Base-by-base conservation (phyloP, 30 jellyfish, hydroid and myxozoan genomes). In the Hydractinia symbiolongicarpus region DNA sequence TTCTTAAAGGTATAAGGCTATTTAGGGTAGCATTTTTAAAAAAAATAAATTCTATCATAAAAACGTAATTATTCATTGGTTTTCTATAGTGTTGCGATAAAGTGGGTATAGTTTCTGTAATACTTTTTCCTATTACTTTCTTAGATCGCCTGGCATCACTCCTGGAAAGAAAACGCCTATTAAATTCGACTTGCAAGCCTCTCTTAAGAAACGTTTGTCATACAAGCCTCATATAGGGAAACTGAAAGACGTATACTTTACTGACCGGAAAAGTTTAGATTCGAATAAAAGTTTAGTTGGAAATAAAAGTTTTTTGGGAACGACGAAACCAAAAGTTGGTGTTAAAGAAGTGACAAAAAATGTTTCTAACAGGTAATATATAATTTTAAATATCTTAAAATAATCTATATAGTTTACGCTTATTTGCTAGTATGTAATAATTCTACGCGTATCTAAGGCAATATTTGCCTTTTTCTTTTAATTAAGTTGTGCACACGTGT, bases 151-250 rank as follows among this genome's bases (percentile, higher is more conserved):
- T 17, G 71, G 83, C 6, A 44, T 58, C n/a, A 9, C 10, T 79
- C 10, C 15, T 40, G 44, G n/a, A 1, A 81, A 69, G 73, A 82
- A 76, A 50, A 66, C 88, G 6, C 89, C 88, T 10, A 62, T 57
- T 53, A 74, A 82, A 70, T 92, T 92, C 77, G 95, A 91, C 74
- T 88, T 91, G 57, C 84, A 91, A 66, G 95, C 81, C 19, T 86
- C 96, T 54, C 83, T 91, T 50, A 88, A 92, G 88, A 87, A 84
- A 67, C 84, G 94, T 14, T 91, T 92, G 50, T 30, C 96, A n/a
- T 92, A 92, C 88, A 87, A 92, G 82, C 98, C 98, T 5, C 94
- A 92, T 86, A 51, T 77, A 6, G 98, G 98, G 49, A 92, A 86
- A 58, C 84, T 90, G 50, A 79, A 75, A 52, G 71, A 76, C 4